Base-by-base conservation (phyloP, 2,888 invertebrate genomes). In the Drosophila melanosoma region DNA sequence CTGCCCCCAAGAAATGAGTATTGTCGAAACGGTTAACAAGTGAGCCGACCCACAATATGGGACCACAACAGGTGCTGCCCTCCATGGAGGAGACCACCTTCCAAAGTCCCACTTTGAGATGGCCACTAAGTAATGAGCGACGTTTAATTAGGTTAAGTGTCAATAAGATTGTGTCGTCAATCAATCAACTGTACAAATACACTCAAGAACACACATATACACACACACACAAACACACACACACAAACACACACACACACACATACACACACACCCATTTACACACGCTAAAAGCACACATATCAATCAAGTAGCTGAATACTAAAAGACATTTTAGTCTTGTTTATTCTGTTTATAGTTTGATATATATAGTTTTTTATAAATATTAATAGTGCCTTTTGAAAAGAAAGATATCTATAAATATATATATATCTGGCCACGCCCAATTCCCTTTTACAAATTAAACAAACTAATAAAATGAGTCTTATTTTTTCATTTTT, bases 71-170 rank as follows among this genome's bases (percentile, higher is more conserved):
- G 87, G 84, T 84, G 86, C 74, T 48, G 29, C 32, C 40, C 20
- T 3, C 61, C 49, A 40, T 38, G 32, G 54, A 15, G 23, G 48
- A 17, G 32, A 2, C 40, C 26, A 8, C 35, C 23, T n/a, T 10
- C 36, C 15, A 20, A 26, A 10, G n/a, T 6, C 23, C 23, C 11
- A 15, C 29, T 32, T 32, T 12, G 23, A 49, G 36, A 32, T 42
- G 52, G 62, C 36, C 29, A 67, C 73, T 69, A 70, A 72, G 77
- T 70, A 78, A 67, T 77, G 79, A 74, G 74, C 70, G 76, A 59
- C 82, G 87, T 79, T 79, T 89, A 86, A 86, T 89, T 89, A 74
- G 87, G 87, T 79, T 89, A 87, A 86, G 84, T 86, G 85, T 86
- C 85, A 86, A 81, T 82, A 79, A 66, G 84, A 83, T 82, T 70